Evolutionary conservation across 1,140 invertebrate genomes (phyloP), one percentile per base, ranked within the genome.

Genomic region (Leptoteleia sp.): DNA sequence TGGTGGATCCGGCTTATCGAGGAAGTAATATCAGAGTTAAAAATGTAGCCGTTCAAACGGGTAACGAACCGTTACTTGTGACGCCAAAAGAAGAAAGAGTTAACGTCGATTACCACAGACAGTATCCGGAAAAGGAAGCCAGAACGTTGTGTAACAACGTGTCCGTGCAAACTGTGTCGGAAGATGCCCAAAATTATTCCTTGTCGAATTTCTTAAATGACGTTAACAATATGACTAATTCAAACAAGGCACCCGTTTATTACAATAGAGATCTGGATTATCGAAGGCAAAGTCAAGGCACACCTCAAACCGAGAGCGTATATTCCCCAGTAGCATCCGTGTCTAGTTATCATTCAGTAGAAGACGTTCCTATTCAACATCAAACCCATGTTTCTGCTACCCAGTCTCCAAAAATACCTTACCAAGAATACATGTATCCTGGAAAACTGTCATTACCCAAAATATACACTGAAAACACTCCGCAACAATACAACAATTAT

Each of bases 111-210:
- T 62, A 78, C 43, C 22, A 55, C 16, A 33, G 65, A 31, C 42
- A 76, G 11, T 75, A 75, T 64, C 68, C 73, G 13, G 45, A 62
- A 37, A 75, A 50, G 11, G 72, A 76, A 75, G 31, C 57, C 2
- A 81, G n/a, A 65, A 48, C 61, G 12, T 42, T 75, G 5, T 84
- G 54, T 5, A 84, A 61, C 9, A 84, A 84, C 35, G 84, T 62
- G 2, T 83, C 83, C 0, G 82, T 86, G 0, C 83, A 87, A 31
- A 87, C 82, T 0, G 4, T 31, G 12, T 7, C 43, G 2, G 70
- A 75, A 13, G 68, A 77, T 40, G 8, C 9, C 12, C 19, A 19
- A 4, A 73, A 62, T 61, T 77, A 77, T 13, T 3, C 78, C 0
- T 11, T 67, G 16, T 45, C 65, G 7, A 52, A 16, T 12, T 61